phyloP scores from a whole-genome alignment of 1,140 invertebrate genomes.

The Drosophila asahinai region DNA sequence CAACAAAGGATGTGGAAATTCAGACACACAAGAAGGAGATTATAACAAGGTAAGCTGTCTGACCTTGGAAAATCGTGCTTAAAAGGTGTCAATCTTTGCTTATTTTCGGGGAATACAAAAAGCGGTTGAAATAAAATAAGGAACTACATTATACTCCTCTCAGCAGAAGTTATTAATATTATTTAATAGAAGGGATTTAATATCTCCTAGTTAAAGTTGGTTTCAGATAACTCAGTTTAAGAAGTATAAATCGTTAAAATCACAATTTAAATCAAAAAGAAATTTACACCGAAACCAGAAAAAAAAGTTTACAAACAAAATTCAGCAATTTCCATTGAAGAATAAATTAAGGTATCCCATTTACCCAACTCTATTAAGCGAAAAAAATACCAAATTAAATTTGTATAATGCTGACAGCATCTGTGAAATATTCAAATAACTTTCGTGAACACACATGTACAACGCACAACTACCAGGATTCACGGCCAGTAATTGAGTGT shows the following conservation, averaged over 20 bases:
- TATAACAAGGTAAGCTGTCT: constrained; percentile 15
- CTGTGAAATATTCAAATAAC: constrained; percentile 5
- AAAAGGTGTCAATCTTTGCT: constrained; percentile 7
- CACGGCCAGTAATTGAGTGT: constrained; percentile 37
- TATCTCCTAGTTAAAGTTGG: too few species aligned
- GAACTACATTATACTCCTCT: too few species aligned
- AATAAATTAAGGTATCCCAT: not conserved
- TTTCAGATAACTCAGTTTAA: not conserved
- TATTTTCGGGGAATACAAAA: not conserved
- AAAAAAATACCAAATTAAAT: constrained; percentile 4
- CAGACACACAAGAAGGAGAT: constrained; percentile 22
- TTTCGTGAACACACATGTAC: not conserved
- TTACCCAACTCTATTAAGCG: not conserved
- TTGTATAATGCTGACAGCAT: not conserved
- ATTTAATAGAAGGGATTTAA: too few species aligned
- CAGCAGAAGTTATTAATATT: too few species aligned
- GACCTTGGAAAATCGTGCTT: constrained; percentile 21
- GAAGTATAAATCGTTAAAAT: not conserved
- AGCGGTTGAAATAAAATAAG: too few species aligned
- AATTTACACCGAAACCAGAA: not conserved
- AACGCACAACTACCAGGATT: not conserved
- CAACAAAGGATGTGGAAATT: constrained; percentile 13
- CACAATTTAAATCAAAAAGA: not conserved
- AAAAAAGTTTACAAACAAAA: not conserved
- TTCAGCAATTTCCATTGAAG: too few species aligned